Evolutionary conservation across 2,888 invertebrate genomes (phyloP).

Genomic region (Dione vanillae): DNA sequence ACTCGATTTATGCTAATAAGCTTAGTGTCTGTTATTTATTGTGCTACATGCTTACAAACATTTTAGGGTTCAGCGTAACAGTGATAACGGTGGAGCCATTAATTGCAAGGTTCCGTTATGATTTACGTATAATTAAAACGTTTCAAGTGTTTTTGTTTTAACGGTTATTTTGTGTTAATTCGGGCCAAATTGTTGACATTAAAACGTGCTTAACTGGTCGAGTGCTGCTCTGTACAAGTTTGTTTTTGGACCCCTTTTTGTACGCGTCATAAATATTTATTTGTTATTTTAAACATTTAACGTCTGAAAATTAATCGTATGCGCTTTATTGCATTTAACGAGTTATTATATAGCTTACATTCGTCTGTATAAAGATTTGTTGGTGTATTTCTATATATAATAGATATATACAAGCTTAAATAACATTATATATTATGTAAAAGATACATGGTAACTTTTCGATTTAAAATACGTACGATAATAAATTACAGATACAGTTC

Average conservation of each 20-base stretch:
- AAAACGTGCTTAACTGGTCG: conserved; percentile 18
- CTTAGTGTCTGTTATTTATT: conserved; percentile 80
- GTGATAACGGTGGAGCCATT: conserved; percentile 77
- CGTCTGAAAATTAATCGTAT: conserved; percentile 48
- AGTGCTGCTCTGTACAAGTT: neutral
- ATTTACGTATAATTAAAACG: conserved; percentile 71
- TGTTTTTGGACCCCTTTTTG: conserved; percentile 25
- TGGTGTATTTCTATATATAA: too few species aligned
- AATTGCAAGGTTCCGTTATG: conserved; percentile 74
- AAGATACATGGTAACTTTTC: too few species aligned
- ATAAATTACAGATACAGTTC: too few species aligned
- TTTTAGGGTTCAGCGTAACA: conserved; percentile 63
- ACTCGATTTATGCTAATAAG: conserved; percentile 80
- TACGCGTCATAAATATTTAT: conserved; percentile 72
- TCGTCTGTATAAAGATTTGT: too few species aligned
- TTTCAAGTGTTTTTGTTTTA: conserved; percentile 66
- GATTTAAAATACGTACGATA: too few species aligned
- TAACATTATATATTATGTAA: too few species aligned
- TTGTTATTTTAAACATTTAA: conserved; percentile 76
- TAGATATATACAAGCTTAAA: too few species aligned
- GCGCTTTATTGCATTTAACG: conserved; percentile 1
- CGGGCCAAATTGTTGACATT: conserved; percentile 45
- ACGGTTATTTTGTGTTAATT: conserved; percentile 75
- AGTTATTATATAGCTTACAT: neutral
- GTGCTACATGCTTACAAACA: conserved; percentile 73